These are phyloP conservation scores for Phrynocephalus forsythii DNA, from an alignment of 2,797 vertebrate species.

Conservation along the genomic window DNA sequence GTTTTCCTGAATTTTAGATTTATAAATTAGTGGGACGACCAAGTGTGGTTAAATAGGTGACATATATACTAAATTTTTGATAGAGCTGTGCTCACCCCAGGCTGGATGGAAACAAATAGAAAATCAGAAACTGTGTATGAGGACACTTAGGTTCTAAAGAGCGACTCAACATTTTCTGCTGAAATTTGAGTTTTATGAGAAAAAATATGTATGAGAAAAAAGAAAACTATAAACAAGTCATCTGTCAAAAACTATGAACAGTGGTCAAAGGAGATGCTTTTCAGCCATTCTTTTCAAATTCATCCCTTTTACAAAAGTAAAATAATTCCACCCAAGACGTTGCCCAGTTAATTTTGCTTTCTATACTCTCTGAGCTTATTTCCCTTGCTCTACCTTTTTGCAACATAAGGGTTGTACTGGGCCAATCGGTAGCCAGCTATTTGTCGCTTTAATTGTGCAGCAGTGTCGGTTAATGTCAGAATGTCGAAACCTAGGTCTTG, in stretches of 20 bases:
- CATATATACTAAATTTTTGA: too few species aligned
- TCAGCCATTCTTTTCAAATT: neutral
- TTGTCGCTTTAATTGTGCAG: neutral
- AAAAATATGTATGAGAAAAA: neutral
- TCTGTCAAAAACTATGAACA: neutral
- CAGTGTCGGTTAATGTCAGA: neutral
- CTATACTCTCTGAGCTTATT: too few species aligned
- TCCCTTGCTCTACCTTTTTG: too few species aligned
- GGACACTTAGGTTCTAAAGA: neutral
- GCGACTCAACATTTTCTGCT: neutral
- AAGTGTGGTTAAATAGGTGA: too few species aligned
- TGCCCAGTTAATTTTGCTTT: neutral
- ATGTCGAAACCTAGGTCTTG: neutral
- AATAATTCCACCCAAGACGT: neutral
- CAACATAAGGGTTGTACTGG: neutral
- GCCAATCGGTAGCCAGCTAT: neutral
- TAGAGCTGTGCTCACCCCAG: too few species aligned
- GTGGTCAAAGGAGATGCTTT: neutral
- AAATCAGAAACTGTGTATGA: neutral
- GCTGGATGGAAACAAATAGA: neutral
- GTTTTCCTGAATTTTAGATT: neutral
- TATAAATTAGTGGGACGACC: neutral
- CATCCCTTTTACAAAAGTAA: neutral
- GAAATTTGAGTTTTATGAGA: neutral
- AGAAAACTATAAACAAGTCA: neutral